A percentile compares a stretch with the other conserved stretches of the same genome.
Conservation (phyloP, 2,888 invertebrate genomes). For the Creontiades dilutus region DNA sequence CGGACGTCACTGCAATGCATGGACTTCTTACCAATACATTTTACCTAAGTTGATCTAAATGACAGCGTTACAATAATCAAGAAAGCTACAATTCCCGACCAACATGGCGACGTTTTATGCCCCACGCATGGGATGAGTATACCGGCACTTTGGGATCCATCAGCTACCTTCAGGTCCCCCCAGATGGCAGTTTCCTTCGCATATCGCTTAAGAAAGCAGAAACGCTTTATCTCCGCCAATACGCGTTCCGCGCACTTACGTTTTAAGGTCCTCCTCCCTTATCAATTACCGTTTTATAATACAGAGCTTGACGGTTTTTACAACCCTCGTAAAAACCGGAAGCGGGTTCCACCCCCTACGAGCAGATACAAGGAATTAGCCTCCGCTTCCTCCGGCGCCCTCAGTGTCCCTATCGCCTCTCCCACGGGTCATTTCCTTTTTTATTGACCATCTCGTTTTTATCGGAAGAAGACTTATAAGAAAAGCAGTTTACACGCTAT, state of each 20-base stretch:
- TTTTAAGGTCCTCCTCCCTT: constrained; percentile 18
- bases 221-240: constrained; percentile 20
- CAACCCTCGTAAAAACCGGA: constrained; percentile 49
- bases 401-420: constrained; percentile 34
- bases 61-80: too few relatives aligned
- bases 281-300: constrained; percentile 65
- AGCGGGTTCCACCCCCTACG: background rate
- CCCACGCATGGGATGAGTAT: too few relatives aligned
- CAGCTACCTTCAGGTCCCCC: background rate
- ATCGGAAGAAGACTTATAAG: constrained; percentile 70
- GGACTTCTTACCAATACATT: too few relatives aligned
- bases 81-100: too few relatives aligned
- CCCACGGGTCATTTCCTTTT: constrained; percentile 70
- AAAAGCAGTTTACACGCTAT: constrained; percentile 69
- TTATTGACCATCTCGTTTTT: constrained; percentile 69
- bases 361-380: constrained; percentile 44
- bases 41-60: too few relatives aligned
- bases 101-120: too few relatives aligned
- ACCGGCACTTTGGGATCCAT: too few relatives aligned
- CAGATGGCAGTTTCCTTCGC: background rate
- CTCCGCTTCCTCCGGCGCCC: background rate
- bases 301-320: constrained; percentile 55
- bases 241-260: background rate
- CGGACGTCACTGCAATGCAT: too few relatives aligned
- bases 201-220: constrained; percentile 34